A percentile compares a stretch with the other conserved stretches of the same genome.
Conservation (phyloP, 2,888 invertebrate genomes). For the Tipula confusa region DNA sequence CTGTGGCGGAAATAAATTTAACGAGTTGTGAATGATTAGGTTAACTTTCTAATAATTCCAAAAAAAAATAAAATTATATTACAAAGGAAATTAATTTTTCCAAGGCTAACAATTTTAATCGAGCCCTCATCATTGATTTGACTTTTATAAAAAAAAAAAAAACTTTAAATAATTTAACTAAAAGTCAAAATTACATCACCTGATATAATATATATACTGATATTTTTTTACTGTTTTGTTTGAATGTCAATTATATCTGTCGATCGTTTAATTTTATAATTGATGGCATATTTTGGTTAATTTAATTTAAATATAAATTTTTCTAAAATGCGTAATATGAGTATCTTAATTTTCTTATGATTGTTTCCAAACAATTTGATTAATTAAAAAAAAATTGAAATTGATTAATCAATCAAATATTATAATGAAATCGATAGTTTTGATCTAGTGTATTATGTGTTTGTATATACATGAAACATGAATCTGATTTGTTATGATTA, state of each 20-base stretch:
- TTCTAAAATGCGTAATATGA: background rate
- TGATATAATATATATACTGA: too few relatives aligned
- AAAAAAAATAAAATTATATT: too few relatives aligned
- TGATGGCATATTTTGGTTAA: background rate
- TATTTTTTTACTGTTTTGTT: background rate
- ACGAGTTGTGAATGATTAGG: background rate
- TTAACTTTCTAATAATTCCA: background rate
- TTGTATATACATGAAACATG: background rate
- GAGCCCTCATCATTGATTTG: background rate
- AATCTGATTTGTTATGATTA: background rate
- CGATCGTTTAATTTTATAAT: background rate
- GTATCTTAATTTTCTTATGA: background rate
- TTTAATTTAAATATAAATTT: background rate
- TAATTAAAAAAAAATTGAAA: background rate
- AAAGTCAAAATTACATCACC: background rate
- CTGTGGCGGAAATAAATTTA: background rate
- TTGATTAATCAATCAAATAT: background rate
- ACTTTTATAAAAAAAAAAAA: background rate
- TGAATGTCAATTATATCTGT: background rate
- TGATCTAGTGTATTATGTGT: background rate
- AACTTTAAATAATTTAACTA: too few relatives aligned
- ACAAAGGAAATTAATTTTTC: background rate
- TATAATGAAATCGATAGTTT: conserved; percentile 6
- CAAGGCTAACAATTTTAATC: background rate
- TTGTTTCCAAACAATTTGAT: background rate